Conservation (phyloP, 2,113 vertebrate genomes). For the Synchiropus splendidus region DNA sequence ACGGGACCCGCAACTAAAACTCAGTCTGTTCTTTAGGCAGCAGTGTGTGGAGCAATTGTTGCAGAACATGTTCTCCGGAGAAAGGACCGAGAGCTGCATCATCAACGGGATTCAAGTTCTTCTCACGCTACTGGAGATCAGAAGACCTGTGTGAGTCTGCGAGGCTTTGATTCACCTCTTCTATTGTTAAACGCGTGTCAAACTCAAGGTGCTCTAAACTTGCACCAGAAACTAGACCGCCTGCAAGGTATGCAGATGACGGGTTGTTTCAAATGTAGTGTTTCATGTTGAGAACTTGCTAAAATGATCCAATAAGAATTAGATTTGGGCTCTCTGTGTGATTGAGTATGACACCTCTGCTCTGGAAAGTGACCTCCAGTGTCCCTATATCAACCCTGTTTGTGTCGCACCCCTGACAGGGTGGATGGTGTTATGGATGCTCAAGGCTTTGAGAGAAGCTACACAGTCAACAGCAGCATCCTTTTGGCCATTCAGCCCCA, state of each 20-base stretch:
- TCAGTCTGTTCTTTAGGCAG: conserved; percentile 63
- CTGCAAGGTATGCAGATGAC: too few species aligned
- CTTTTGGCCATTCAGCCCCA: conserved; percentile 80
- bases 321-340: neutral
- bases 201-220: too few species aligned
- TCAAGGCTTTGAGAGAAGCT: conserved; percentile 67
- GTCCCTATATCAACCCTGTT: too few species aligned
- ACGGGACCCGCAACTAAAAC: neutral
- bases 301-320: neutral
- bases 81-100: conserved; percentile 78
- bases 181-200: too few species aligned
- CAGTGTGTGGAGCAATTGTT: conserved; percentile 86
- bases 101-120: conserved; percentile 89
- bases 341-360: too few species aligned
- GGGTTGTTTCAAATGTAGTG: neutral
- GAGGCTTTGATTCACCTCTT: neutral
- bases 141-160: conserved; percentile 80
- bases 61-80: conserved; percentile 88
- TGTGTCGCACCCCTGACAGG: too few species aligned
- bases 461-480: conserved; percentile 80
- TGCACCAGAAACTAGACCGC: too few species aligned
- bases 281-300: neutral
- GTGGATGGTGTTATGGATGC: conserved; percentile 65
- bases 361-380: too few species aligned
- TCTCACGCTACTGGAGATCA: conserved; percentile 81